Percentiles rank a stretch among this genome's conserved stretches.
phyloP scores from a whole-genome alignment of 2,113 vertebrate species.

The Oncorhynchus tshawytscha region DNA sequence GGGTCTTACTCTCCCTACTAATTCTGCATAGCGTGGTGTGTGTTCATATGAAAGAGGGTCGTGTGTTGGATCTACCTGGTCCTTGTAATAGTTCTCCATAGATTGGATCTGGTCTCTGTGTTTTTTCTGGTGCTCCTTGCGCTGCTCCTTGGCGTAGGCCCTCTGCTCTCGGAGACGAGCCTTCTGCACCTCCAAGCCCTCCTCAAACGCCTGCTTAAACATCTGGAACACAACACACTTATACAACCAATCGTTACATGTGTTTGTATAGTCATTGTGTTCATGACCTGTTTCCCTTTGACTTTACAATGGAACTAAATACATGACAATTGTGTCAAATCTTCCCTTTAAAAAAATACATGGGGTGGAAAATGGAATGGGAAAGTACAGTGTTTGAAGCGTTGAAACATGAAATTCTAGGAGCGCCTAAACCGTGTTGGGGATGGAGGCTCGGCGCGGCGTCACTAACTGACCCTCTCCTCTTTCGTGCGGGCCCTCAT shows the following conservation, averaged over 20 bases:
- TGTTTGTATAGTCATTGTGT: too few species aligned
- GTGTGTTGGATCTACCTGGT: constrained; percentile 77
- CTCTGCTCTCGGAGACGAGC: constrained; percentile 83
- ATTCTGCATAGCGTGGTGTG: not conserved
- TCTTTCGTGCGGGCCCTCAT: constrained; percentile 86
- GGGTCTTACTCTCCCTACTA: too few species aligned
- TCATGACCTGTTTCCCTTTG: too few species aligned
- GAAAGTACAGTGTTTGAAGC: too few species aligned
- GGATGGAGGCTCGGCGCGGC: not conserved
- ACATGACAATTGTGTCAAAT: too few species aligned
- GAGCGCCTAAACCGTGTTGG: too few species aligned
- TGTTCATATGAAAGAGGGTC: not conserved
- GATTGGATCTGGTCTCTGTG: constrained; percentile 84
- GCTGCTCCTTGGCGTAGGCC: constrained; percentile 80
- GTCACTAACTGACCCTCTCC: constrained; percentile 76
- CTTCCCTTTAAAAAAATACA: too few species aligned
- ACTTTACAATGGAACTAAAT: too few species aligned
- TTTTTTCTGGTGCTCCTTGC: constrained; percentile 75
- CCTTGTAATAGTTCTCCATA: constrained; percentile 95
- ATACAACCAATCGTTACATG: not conserved
- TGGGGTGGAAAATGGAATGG: too few species aligned
- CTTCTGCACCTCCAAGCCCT: constrained; percentile 90
- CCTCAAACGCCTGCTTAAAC: constrained; percentile 91
- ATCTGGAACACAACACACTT: constrained; percentile 63
- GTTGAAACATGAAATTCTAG: too few species aligned